Conservation (phyloP, 2,797 vertebrate species). For the Enteromius afrohamiltoni region DNA sequence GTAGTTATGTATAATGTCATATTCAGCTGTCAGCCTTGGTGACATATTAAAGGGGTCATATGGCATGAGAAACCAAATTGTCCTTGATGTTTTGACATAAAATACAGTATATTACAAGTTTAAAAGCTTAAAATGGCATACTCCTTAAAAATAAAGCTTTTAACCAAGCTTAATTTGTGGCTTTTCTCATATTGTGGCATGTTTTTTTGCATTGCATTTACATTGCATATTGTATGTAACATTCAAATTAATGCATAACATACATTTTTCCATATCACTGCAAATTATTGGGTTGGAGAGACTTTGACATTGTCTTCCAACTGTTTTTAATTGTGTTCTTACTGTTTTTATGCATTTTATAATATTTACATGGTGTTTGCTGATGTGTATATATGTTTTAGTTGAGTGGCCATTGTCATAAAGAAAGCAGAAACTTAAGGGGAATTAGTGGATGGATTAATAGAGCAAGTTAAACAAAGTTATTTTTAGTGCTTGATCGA, state of each 20-base stretch:
- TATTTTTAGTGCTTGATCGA: no score
- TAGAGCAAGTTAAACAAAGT: no score
- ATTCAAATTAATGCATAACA: not conserved
- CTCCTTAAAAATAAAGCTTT: not conserved
- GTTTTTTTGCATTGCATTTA: not conserved
- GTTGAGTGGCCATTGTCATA: no score
- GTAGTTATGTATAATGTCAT: not conserved
- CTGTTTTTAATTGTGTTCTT: no score
- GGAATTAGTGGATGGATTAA: no score
- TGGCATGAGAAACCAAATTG: not conserved
- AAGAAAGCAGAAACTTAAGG: no score
- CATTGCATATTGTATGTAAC: not conserved
- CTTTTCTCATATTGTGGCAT: not conserved
- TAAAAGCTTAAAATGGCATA: not conserved
- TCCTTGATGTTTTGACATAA: not conserved
- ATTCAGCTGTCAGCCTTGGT: not conserved
- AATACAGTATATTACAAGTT: not conserved
- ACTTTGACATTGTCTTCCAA: no score
- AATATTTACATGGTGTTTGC: no score
- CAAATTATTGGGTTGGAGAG: no score
- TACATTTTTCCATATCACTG: not conserved
- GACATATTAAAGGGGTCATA: not conserved
- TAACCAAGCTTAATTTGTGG: not conserved
- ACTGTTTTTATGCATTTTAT: no score
- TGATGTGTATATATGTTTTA: no score